A percentile compares a stretch with the other conserved stretches of the same genome.
phyloP scores from a whole-genome alignment of 2,113 vertebrate genomes.

The Pedetes capensis region DNA sequence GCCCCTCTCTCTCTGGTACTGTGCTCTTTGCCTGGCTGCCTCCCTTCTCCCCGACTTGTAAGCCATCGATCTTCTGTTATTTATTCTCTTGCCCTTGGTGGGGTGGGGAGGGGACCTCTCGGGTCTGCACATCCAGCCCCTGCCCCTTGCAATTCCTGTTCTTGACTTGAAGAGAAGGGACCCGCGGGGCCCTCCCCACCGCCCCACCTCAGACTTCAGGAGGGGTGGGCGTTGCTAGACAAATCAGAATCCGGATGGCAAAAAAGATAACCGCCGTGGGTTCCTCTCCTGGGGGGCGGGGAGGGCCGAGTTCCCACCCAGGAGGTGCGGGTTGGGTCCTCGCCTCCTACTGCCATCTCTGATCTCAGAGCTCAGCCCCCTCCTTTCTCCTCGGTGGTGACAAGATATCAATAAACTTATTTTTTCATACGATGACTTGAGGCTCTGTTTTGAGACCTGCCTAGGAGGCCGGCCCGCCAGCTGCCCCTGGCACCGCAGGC shows the following conservation, averaged over 20 bases:
- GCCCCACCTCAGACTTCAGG: constrained; percentile 4
- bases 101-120: constrained; percentile 8
- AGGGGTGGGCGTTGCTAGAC: constrained; percentile 9
- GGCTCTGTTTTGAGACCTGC: constrained; percentile 50
- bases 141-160: constrained; percentile 55
- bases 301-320: not conserved
- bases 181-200: not conserved
- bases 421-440: constrained; percentile 71
- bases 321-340: not conserved
- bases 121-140: constrained; percentile 39
- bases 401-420: constrained; percentile 77
- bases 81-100: constrained; percentile 44
- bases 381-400: constrained; percentile 36
- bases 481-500: no score
- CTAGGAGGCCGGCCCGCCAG: not conserved
- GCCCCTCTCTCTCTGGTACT: constrained; percentile 64
- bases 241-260: constrained; percentile 43
- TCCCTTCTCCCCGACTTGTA: constrained; percentile 56
- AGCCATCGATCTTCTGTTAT: constrained; percentile 69
- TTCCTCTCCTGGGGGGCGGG: not conserved
- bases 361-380: constrained; percentile 27
- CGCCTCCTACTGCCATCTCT: not conserved
- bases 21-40: constrained; percentile 74
- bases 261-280: not conserved
- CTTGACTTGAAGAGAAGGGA: constrained; percentile 66